phyloP scores from a whole-genome alignment of 1,140 invertebrate genomes.

The Euwallacea fornicatus region DNA sequence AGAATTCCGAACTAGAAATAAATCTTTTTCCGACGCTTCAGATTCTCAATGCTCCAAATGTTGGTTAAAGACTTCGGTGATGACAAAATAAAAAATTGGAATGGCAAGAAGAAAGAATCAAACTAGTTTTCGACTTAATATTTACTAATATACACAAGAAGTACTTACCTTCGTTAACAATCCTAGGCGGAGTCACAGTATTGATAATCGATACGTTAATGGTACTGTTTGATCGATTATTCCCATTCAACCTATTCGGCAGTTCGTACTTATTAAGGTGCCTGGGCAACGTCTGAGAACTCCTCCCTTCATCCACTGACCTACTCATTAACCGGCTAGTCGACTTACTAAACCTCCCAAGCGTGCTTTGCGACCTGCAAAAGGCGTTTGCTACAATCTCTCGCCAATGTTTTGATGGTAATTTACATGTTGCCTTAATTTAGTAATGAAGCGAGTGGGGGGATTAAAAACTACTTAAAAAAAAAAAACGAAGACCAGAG shows the following conservation, averaged over 20 bases:
- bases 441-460: slow-evolving; percentile 24
- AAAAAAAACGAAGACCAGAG: slow-evolving; percentile 17
- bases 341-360: slow-evolving; percentile 79
- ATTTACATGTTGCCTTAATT: slow-evolving; percentile 24
- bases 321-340: slow-evolving; percentile 66
- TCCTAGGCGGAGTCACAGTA: slow-evolving; percentile 56
- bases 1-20: too few species aligned
- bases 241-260: slow-evolving; percentile 58
- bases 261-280: slow-evolving; percentile 58
- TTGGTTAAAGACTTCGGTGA: too few species aligned
- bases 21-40: too few species aligned
- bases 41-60: too few species aligned
- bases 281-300: slow-evolving; percentile 76
- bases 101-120: too few species aligned
- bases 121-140: too few species aligned
- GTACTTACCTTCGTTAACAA: slow-evolving; percentile 37
- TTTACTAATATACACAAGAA: not conserved
- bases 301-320: slow-evolving; percentile 60
- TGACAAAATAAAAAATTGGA: too few species aligned
- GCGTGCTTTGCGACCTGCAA: slow-evolving; percentile 65
- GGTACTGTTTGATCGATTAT: slow-evolving; percentile 62
- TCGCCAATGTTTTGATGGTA: not conserved
- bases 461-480: slow-evolving; percentile 22
- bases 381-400: slow-evolving; percentile 25
- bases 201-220: slow-evolving; percentile 77